These are phyloP conservation scores for Nothura maculosa DNA, from an alignment of 2,797 vertebrate genomes.

Conservation along the genomic window DNA sequence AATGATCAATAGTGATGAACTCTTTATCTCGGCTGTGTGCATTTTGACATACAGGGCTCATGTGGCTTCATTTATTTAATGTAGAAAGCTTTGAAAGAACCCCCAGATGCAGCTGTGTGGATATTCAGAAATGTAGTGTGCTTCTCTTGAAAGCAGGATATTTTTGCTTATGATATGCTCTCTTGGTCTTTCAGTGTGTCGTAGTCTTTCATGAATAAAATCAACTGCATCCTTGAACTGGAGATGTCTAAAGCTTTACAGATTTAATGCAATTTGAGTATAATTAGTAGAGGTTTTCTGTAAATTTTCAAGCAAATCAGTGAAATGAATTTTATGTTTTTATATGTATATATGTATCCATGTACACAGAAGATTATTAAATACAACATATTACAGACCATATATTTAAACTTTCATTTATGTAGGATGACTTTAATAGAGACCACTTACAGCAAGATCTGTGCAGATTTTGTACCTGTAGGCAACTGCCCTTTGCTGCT, in stretches of 20 bases:
- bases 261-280: neutral
- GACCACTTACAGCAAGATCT: neutral
- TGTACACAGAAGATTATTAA: neutral
- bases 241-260: neutral
- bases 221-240: neutral
- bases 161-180: neutral
- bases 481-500: neutral
- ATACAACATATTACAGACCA: neutral
- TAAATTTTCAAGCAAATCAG: neutral
- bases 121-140: neutral
- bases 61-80: slow-evolving; percentile 47
- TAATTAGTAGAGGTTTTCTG: neutral
- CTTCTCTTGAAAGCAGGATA: neutral
- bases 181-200: neutral
- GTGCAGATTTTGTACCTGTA: neutral
- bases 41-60: slow-evolving; percentile 11
- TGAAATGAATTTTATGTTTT: neutral
- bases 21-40: slow-evolving; percentile 36
- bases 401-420: neutral
- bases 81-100: slow-evolving; percentile 6
- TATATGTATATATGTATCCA: accelerated
- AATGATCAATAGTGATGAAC: neutral
- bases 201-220: neutral
- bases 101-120: neutral
- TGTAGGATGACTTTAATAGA: neutral